Evolutionary conservation across 2,888 invertebrate species (phyloP), one percentile per base, ranked within the genome.

Genomic region (Lithosia quadra): DNA sequence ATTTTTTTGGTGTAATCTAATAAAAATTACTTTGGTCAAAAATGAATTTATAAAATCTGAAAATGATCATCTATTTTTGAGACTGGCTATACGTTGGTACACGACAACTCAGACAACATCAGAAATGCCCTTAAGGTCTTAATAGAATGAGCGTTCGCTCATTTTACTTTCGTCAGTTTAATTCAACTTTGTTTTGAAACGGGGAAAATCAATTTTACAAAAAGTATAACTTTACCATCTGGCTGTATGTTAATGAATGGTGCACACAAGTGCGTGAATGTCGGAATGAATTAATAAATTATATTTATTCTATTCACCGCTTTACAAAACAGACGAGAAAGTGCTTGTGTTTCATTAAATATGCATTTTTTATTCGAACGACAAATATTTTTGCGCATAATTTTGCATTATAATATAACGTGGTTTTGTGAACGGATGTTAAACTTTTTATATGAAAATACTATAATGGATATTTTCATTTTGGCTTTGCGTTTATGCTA

Each of bases 221-320:
- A 63, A 63, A 57, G 11, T 36, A 63, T 57, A 18, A 24, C 63
- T 63, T 53, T 61, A 43, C 39, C 39, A 76, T 73, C 61, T 67
- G 66, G 24, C 10, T 73, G 68, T 76, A 73, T 74, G 69, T 56
- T 77, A 79, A 82, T 68, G 66, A 71, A 65, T 62, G 70, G 63
- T 74, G 72, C 76, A 75, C 63, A 76, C 61, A 28, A 79, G 80
- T 72, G 63, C 76, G 73, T 80, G n/a, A 22, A 76, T 84, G 77
- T 75, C 69, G 71, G 76, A 85, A 83, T 84, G 76, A 76, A 81
- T 84, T 67, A 71, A 76, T 77, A 59, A 65, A 72, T 74, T 75
- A 78, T 77, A 71, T 78, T 73, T 63, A 70, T 70, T 69, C 61
- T 56, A 68, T 61, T 65, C 59, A n/a, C 57, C 34, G 61, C 64